Base-by-base conservation (phyloP, 2,888 invertebrate genomes). In the Cosmia pyralina region DNA sequence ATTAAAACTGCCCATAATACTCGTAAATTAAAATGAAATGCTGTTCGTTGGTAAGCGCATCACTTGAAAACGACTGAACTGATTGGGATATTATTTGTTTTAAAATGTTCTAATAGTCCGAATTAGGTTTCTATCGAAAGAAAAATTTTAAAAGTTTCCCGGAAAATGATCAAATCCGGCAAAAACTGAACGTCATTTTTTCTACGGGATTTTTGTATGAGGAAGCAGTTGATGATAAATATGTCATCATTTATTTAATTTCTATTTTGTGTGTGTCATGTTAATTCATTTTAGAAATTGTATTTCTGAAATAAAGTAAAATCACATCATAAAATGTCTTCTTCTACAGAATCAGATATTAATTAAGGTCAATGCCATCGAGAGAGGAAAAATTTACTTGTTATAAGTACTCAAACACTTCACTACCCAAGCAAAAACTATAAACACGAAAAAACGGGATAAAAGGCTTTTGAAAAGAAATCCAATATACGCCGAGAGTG, bases 401-500 rank as follows among this genome's bases (percentile, higher is more conserved):
- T 68, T 79, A 57, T 57, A 72, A 75, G 71, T 50, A 68, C 68
- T 81, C 71, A 69, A 76, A 81, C 64, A 77, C 71, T 80, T 68
- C 59, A 63, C 50, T 65, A 63, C 22, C 58, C 69, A 44, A 65
- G 72, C 68, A 80, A 85, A 85, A 84, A 87, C 83, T 84, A 85
- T 83, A 87, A 86, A 87, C 82, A 82, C 57, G 46, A 80, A 84
- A 85, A 88, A 90, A 89, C 87, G 77, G 88, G 88, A 89, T 92
- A 91, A 92, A 90, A 90, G 88, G 92, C 91, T 91, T 91, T 89
- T 82, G 72, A 82, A 70, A 85, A 82, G 79, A 87, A 90, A 90
- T 90, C 91, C 91, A 90, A 89, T 90, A 87, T 88, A 92, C 89
- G 88, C 88, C 84, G 86, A 86, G 86, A 86, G 88, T 89, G 88